phyloP scores from a whole-genome alignment of 1,140 invertebrate species.

The roundworm (Caenorhabditis elegans) region DNA sequence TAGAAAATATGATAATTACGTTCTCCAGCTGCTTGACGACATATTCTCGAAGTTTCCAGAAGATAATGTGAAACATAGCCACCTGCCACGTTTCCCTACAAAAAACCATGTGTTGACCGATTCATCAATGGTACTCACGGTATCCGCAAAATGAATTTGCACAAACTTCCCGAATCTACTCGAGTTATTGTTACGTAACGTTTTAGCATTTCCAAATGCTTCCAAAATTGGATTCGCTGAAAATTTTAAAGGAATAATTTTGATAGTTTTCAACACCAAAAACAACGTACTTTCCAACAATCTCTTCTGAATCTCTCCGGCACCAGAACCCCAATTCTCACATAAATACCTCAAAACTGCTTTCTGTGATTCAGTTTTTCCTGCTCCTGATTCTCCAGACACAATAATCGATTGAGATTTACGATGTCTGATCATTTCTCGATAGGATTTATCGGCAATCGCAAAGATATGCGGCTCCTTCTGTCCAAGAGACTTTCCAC shows the following conservation, averaged over 20 bases:
- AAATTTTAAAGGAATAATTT: background rate
- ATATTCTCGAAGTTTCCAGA: slow-evolving; percentile 87
- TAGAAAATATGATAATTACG: slow-evolving; percentile 96
- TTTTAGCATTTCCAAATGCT: slow-evolving; percentile 93
- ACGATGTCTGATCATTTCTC: slow-evolving; percentile 90
- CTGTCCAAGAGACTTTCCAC: slow-evolving; percentile 88
- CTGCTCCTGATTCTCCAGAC: slow-evolving; percentile 86
- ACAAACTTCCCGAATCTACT: slow-evolving; percentile 98
- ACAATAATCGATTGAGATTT: slow-evolving; percentile 95
- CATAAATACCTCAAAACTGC: slow-evolving; percentile 85
- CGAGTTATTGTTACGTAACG: slow-evolving; percentile 93
- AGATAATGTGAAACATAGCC: slow-evolving; percentile 94
- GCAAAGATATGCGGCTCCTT: slow-evolving; percentile 96
- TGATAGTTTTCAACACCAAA: slow-evolving; percentile 72
- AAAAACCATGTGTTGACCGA: background rate
- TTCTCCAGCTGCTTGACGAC: slow-evolving; percentile 81
- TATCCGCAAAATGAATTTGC: slow-evolving; percentile 89
- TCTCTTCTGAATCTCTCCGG: slow-evolving; percentile 86
- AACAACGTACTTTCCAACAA: slow-evolving; percentile 77
- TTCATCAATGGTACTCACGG: slow-evolving; percentile 66
- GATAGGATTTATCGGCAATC: slow-evolving; percentile 87
- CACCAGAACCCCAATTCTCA: slow-evolving; percentile 78
- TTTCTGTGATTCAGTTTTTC: slow-evolving; percentile 98
- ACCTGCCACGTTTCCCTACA: slow-evolving; percentile 79
- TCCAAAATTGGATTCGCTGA: slow-evolving; percentile 86